These are phyloP conservation scores for Platygyra sinensis DNA, from an alignment of 64 coral and sea anemone genomes.

Conservation along the genomic window DNA sequence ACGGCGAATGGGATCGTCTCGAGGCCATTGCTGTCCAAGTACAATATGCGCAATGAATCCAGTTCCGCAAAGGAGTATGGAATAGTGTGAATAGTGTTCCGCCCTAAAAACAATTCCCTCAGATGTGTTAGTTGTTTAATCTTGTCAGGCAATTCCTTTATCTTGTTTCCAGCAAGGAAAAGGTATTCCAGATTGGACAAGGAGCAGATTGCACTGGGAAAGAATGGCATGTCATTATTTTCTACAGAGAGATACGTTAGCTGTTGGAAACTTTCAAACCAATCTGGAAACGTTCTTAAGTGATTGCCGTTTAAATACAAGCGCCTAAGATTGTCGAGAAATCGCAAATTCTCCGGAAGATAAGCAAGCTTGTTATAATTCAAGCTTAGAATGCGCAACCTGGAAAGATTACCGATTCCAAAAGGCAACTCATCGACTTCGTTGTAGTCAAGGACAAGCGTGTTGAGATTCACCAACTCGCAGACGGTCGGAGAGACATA, in stretches of 20 bases:
- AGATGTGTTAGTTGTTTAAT: slow-evolving; percentile 64
- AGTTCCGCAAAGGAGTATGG: slow-evolving; percentile 72
- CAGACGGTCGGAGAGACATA: slow-evolving; percentile 62
- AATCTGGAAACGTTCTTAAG: slow-evolving; percentile 65
- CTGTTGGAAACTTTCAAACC: slow-evolving; percentile 73
- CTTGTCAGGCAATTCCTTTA: slow-evolving; percentile 72
- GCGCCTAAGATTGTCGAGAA: slow-evolving; percentile 47
- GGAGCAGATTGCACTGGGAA: slow-evolving; percentile 69
- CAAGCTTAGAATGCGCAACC: slow-evolving; percentile 60
- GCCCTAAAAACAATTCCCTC: slow-evolving; percentile 76
- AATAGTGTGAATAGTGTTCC: slow-evolving; percentile 63
- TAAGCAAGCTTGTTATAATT: slow-evolving; percentile 58
- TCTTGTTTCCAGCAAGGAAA: slow-evolving; percentile 66
- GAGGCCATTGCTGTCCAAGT: slow-evolving; percentile 67
- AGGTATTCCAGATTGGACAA: slow-evolving; percentile 67
- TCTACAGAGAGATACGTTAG: slow-evolving; percentile 69
- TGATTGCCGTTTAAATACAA: slow-evolving; percentile 69
- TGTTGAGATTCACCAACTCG: slow-evolving; percentile 72
- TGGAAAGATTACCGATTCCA: slow-evolving; percentile 48
- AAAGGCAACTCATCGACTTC: slow-evolving; percentile 56
- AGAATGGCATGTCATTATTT: slow-evolving; percentile 66
- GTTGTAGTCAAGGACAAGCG: slow-evolving; percentile 80
- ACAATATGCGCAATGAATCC: slow-evolving; percentile 53
- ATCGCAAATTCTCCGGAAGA: slow-evolving; percentile 62
- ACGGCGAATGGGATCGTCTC: slow-evolving; percentile 62